A percentile compares a stretch with the other conserved stretches of the same genome.
These are phyloP conservation scores for Papilio elwesi DNA, from an alignment of 2,888 invertebrate genomes.

Conservation along the genomic window DNA sequence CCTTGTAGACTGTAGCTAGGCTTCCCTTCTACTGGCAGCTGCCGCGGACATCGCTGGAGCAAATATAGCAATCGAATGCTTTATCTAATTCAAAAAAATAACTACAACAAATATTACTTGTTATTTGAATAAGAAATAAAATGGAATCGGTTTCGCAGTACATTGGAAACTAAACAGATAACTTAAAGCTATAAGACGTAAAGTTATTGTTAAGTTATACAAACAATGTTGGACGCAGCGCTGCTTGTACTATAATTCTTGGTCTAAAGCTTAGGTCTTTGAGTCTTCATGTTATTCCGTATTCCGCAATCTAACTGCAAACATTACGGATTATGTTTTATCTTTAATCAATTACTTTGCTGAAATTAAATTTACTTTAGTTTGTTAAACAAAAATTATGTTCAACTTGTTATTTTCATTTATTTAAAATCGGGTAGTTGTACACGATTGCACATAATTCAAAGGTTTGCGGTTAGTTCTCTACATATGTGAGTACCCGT, in stretches of 20 bases:
- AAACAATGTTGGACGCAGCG: background rate
- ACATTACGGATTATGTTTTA: slow-evolving; percentile 18
- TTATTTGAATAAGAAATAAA: background rate
- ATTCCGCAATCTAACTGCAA: slow-evolving; percentile 46
- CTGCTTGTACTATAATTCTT: background rate
- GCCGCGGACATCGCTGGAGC: background rate
- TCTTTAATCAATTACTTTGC: background rate
- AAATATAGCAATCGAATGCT: background rate
- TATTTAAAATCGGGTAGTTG: too few relatives aligned
- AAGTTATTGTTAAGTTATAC: too few relatives aligned
- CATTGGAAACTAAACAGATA: background rate
- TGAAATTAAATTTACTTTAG: background rate
- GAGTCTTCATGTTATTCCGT: slow-evolving; percentile 34
- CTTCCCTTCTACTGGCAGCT: background rate
- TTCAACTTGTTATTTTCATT: background rate
- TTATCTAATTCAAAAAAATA: background rate
- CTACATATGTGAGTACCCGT: slow-evolving; percentile 72
- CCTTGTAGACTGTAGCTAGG: background rate
- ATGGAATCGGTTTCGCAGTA: background rate
- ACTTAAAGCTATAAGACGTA: background rate
- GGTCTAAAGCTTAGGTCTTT: background rate
- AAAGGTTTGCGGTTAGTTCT: slow-evolving; percentile 57
- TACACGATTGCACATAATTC: background rate
- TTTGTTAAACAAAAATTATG: background rate
- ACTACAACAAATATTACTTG: background rate